These are phyloP conservation scores for Andrena dorsata DNA, from an alignment of 2,888 invertebrate species.

Conservation along the genomic window DNA sequence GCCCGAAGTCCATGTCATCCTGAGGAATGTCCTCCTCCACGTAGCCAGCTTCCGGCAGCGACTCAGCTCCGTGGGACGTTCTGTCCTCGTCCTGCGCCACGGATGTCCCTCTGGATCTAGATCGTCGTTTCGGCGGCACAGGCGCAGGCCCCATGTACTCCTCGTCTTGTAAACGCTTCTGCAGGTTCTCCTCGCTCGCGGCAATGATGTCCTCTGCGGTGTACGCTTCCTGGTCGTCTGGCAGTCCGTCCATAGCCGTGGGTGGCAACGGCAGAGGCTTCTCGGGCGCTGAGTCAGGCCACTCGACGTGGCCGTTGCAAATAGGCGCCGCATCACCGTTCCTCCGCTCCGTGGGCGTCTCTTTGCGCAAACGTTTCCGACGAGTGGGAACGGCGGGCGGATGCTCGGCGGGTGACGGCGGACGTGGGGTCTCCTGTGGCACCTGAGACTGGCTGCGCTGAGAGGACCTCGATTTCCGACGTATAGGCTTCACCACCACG, in stretches of 20 bases:
- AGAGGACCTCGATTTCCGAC: constrained; percentile 81
- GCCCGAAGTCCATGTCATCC: constrained; percentile 82
- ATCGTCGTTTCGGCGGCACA: constrained; percentile 86
- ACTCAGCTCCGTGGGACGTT: constrained; percentile 90
- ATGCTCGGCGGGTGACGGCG: constrained; percentile 14
- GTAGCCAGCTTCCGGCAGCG: constrained; percentile 86
- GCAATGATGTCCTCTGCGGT: constrained; percentile 44
- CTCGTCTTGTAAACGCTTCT: constrained; percentile 85
- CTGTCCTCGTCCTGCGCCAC: constrained; percentile 88
- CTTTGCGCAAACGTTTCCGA: constrained; percentile 71
- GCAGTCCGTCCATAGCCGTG: background rate
- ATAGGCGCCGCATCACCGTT: constrained; percentile 49
- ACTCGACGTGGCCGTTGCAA: constrained; percentile 72
- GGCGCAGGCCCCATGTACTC: constrained; percentile 88
- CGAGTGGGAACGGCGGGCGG: constrained; percentile 76
- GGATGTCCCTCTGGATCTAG: constrained; percentile 86
- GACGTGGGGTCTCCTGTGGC: constrained; percentile 20
- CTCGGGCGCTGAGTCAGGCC: constrained; percentile 43
- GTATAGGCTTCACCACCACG: constrained; percentile 80
- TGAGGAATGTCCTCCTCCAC: constrained; percentile 84
- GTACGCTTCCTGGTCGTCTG: constrained; percentile 23
- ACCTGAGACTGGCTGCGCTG: constrained; percentile 78
- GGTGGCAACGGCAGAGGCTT: constrained; percentile 48
- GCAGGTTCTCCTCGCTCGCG: constrained; percentile 53
- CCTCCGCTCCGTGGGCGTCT: constrained; percentile 28